Conservation (phyloP, 1,140 invertebrate genomes). For the Drosophila nasuta region DNA sequence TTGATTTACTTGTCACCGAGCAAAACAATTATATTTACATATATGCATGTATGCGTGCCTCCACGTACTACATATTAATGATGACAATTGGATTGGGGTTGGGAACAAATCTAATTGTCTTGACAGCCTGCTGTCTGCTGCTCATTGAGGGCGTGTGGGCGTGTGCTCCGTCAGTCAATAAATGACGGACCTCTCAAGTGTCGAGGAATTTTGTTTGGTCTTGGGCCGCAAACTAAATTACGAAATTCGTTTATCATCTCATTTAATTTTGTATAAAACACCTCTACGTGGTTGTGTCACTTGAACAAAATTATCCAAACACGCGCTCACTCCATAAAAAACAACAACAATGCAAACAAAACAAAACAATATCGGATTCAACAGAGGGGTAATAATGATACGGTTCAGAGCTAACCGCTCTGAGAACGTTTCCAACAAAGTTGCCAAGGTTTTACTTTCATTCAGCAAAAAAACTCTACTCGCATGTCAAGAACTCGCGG, state of each 20-base stretch:
- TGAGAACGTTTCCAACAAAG: background rate
- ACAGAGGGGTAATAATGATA: background rate
- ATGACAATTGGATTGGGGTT: conserved; percentile 28
- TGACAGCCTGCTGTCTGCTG: conserved; percentile 54
- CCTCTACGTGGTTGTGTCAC: conserved; percentile 7
- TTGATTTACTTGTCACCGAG: conserved; percentile 73
- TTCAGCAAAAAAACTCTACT: conserved; percentile 53
- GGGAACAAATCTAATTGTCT: conserved; percentile 42
- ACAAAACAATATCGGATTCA: background rate
- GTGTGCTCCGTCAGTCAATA: conserved; percentile 27
- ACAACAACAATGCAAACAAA: background rate
- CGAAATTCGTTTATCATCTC: conserved; percentile 2
- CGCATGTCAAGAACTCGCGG: conserved; percentile 48
- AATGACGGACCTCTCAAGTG: conserved; percentile 11
- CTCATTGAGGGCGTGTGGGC: conserved; percentile 27
- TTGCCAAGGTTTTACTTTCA: conserved; percentile 61
- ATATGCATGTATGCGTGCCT: conserved; percentile 13
- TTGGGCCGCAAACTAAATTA: background rate
- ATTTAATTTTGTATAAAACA: background rate
- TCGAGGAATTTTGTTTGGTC: conserved; percentile 13
- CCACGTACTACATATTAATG: conserved; percentile 45
- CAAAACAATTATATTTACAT: conserved; percentile 71
- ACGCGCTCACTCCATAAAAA: conserved; percentile 28
- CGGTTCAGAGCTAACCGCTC: background rate
- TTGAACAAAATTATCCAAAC: conserved; percentile 19